Evolutionary conservation across 2,113 vertebrate genomes (phyloP).

Genomic region (Percopsis transmontana): DNA sequence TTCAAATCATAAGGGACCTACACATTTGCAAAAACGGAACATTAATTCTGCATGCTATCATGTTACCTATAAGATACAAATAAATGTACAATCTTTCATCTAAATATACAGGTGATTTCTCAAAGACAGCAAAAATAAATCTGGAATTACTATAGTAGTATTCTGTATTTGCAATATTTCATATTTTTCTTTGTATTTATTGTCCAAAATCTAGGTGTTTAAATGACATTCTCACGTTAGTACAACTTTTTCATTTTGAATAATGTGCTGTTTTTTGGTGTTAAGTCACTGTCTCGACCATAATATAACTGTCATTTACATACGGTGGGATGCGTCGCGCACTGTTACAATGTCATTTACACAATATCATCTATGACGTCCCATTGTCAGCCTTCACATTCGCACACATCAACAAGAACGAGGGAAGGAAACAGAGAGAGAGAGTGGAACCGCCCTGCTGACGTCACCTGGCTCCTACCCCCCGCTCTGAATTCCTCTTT

Average conservation of each 20-base stretch:
- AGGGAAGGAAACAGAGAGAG: slow-evolving; percentile 45
- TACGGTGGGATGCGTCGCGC: slow-evolving; percentile 30
- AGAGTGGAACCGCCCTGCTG: slow-evolving; percentile 3
- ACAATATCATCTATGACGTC: slow-evolving; percentile 32
- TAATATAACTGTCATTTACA: slow-evolving; percentile 25
- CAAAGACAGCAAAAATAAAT: slow-evolving; percentile 55
- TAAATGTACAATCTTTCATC: slow-evolving; percentile 52
- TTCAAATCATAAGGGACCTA: too few relatives aligned
- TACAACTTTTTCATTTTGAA: slow-evolving; percentile 34
- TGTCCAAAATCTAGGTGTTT: slow-evolving; percentile 57
- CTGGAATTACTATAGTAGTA: slow-evolving; percentile 44
- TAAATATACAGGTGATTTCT: slow-evolving; percentile 62
- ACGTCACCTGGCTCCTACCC: not conserved
- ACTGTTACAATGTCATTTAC: slow-evolving; percentile 44
- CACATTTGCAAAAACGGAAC: slow-evolving; percentile 48
- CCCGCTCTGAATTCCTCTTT: not conserved
- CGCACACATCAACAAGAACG: slow-evolving; percentile 37
- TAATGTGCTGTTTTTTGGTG: slow-evolving; percentile 40
- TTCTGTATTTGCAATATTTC: slow-evolving; percentile 36
- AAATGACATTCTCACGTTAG: slow-evolving; percentile 35
- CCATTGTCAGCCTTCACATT: slow-evolving; percentile 28
- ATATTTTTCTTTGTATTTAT: slow-evolving; percentile 37
- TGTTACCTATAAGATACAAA: slow-evolving; percentile 64
- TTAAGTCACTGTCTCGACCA: slow-evolving; percentile 22
- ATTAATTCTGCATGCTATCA: slow-evolving; percentile 54